Base-by-base conservation (phyloP, 2,888 invertebrate genomes). In the Sthenelais limicola region DNA sequence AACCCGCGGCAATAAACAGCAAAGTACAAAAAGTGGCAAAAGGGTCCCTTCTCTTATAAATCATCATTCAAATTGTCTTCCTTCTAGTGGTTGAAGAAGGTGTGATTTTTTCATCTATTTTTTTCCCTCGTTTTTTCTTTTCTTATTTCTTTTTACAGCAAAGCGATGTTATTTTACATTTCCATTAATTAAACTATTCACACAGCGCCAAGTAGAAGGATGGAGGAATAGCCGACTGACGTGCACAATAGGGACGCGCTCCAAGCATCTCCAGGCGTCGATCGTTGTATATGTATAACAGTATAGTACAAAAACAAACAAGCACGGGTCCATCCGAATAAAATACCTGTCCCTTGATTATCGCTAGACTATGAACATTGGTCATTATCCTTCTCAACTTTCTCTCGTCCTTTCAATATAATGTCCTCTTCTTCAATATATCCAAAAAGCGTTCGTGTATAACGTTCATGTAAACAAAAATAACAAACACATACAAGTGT, bases 401-500 rank as follows among this genome's bases (percentile, higher is more conserved):
- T 28, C 18, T 33, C 30, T 56, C 56, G 9, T 56, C 56, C 43
- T 56, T 56, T 32, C 30, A 33, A 32, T 4, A 9, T 21, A 28
- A 5, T 24, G 28, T 24, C 56, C 30, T 56, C 56, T n/a, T 32
- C 28, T n/a, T 56, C 48, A 32, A 56, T 56, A 56, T n/a, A 30
- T 30, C 12, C 18, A 56, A 33, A 56, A 48, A 56, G 56, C 56
- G 43, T 43, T 56, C 56, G 30, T 56, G 12, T 56, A 32, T 56
- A 26, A 56, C 24, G 33, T 3, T 56, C 56, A 32, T 32, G 30
- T 56, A 24, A 56, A 56, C 56, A 56, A 32, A 56, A 32, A 28
- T 33, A 56, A 56, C 56, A 56, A 56, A 56, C 32, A 56, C 33
- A 56, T 56, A 24, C 30, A 56, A 56, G n/a, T 43, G 30, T 56